phyloP scores from a whole-genome alignment of 2,113 vertebrate genomes.

The Apodemus sylvaticus region DNA sequence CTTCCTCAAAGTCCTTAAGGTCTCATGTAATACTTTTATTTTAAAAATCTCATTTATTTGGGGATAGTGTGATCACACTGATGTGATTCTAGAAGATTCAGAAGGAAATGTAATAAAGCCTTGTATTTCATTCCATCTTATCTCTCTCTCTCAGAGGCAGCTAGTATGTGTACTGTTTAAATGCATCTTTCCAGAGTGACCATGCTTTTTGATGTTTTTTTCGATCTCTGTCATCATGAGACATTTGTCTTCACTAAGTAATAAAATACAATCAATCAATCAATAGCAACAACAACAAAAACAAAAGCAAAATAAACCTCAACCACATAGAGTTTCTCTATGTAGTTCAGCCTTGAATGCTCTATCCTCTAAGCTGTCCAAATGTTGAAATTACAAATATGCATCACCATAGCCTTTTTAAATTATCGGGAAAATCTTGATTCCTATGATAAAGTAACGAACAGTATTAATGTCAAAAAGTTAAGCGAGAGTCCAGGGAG shows the following conservation, averaged over 20 bases:
- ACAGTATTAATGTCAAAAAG: constrained; percentile 9
- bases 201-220: not conserved
- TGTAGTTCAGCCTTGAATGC: not conserved
- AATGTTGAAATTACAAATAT: not conserved
- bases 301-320: not conserved
- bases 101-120: not conserved
- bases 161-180: not conserved
- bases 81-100: not conserved
- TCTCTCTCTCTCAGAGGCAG: constrained; percentile 31
- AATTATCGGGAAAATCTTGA: not conserved
- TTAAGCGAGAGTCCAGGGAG: constrained; percentile 17
- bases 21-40: not conserved
- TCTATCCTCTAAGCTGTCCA: not conserved
- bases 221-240: constrained; percentile 68
- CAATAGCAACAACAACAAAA: constrained; percentile 58
- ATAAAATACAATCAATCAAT: constrained; percentile 56
- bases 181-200: not conserved
- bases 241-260: constrained; percentile 49
- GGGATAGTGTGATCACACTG: not conserved
- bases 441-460: not conserved
- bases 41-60: constrained; percentile 35
- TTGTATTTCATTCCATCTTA: not conserved
- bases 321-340: not conserved
- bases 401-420: not conserved
- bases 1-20: not conserved